phyloP scores from a whole-genome alignment of 2,113 vertebrate species.

The Origma solitaria region DNA sequence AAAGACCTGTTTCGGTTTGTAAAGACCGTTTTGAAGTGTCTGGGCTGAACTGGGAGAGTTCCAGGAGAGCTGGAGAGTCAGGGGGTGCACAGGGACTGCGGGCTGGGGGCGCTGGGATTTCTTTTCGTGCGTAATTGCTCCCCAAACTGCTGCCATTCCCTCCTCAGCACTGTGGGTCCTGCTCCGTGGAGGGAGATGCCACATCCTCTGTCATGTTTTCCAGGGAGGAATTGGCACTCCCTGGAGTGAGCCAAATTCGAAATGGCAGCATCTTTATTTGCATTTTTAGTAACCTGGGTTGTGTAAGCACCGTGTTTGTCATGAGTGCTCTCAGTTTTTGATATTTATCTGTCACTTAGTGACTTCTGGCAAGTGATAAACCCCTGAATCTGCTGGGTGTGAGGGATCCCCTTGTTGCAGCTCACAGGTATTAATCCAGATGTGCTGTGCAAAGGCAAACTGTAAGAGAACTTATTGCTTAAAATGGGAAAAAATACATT shows the following conservation, averaged over 20 bases:
- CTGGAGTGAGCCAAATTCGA: background rate
- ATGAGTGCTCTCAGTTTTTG: background rate
- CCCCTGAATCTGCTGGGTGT: background rate
- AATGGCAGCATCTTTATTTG: background rate
- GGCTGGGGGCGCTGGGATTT: rapidly evolving
- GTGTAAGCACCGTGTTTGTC: rapidly evolving
- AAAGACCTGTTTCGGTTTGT: background rate
- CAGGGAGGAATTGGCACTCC: background rate
- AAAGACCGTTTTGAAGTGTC: background rate
- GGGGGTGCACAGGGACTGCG: background rate
- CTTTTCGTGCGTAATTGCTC: rapidly evolving
- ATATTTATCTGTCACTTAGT: background rate
- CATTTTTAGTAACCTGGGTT: background rate
- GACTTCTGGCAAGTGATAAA: background rate
- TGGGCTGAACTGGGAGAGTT: background rate
- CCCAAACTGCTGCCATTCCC: rapidly evolving
- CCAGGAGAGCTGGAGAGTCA: background rate
- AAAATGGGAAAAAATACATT: background rate
- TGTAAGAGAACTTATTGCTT: background rate
- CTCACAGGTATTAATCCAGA: background rate
- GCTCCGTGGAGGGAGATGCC: background rate
- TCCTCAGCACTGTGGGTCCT: background rate
- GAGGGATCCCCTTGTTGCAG: background rate
- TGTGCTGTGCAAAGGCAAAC: background rate
- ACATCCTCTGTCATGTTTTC: background rate